Evolutionary conservation across 2,888 invertebrate species (phyloP).

Genomic region (Agrenia bidenticulata): DNA sequence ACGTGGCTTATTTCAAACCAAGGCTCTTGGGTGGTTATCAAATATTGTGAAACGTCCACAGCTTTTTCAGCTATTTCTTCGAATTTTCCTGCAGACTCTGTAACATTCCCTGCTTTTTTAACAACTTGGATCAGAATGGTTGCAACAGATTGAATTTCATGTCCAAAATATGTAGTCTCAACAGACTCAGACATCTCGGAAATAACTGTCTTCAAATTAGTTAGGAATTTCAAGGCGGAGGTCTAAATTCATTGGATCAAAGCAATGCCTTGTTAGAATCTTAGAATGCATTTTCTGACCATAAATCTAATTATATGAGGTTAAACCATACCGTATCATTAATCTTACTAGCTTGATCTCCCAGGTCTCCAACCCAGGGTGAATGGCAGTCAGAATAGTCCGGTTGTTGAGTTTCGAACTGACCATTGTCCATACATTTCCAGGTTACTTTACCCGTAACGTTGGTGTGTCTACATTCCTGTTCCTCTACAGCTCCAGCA

Average conservation of each 20-base stretch:
- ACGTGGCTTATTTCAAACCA: slow-evolving; percentile 42
- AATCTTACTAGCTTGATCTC: slow-evolving; percentile 27
- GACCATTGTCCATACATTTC: slow-evolving; percentile 30
- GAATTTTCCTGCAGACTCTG: slow-evolving; percentile 3
- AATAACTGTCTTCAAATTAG: too few relatives aligned
- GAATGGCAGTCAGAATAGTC: slow-evolving; percentile 40
- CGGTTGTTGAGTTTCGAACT: slow-evolving; percentile 32
- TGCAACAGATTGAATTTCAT: slow-evolving; percentile 43
- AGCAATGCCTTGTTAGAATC: neutral
- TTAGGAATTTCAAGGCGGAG: too few relatives aligned
- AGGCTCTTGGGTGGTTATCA: slow-evolving; percentile 34
- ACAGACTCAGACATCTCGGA: too few relatives aligned
- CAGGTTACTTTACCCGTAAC: slow-evolving; percentile 21
- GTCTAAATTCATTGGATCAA: too few relatives aligned
- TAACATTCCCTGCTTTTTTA: slow-evolving; percentile 5
- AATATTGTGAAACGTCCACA: slow-evolving; percentile 26
- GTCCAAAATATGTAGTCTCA: slow-evolving; percentile 42
- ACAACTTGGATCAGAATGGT: slow-evolving; percentile 26
- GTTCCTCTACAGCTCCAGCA: slow-evolving; percentile 14
- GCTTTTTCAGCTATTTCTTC: slow-evolving; percentile 29
- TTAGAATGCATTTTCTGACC: neutral
- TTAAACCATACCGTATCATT: slow-evolving; percentile 28
- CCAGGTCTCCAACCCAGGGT: slow-evolving; percentile 38
- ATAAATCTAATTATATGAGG: neutral
- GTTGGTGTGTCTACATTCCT: slow-evolving; percentile 19